Percentiles rank a stretch among this genome's conserved stretches.
These are phyloP conservation scores for Pelecanus crispus DNA, from an alignment of 2,113 vertebrate species.

Conservation along the genomic window DNA sequence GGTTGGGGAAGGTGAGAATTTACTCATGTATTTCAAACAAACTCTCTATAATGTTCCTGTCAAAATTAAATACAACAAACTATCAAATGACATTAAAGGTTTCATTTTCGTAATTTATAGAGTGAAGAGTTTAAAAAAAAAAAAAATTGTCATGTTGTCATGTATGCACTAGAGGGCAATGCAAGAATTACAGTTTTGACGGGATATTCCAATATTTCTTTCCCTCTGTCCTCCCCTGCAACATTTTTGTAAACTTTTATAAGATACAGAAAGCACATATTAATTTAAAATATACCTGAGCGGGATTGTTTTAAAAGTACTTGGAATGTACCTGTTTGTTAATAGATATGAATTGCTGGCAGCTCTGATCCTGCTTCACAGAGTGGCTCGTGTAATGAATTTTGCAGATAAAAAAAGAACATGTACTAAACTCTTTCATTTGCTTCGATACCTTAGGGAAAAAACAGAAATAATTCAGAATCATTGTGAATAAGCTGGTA, in stretches of 20 bases:
- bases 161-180: conserved; percentile 75
- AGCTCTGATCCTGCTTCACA: not conserved
- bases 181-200: conserved; percentile 53
- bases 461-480: conserved; percentile 35
- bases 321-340: conserved; percentile 50
- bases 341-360: conserved; percentile 43
- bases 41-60: not conserved
- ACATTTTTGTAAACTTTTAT: not conserved
- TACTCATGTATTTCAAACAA: not conserved
- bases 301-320: conserved; percentile 53
- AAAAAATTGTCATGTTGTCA: not conserved
- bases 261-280: conserved; percentile 23
- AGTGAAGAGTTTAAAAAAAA: not conserved
- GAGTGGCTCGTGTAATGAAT: conserved; percentile 1
- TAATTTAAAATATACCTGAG: conserved; percentile 60
- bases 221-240: not conserved
- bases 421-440: conserved; percentile 26
- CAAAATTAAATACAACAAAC: conserved; percentile 22
- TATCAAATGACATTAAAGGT: conserved; percentile 22
- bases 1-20: not conserved
- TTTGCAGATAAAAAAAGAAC: conserved; percentile 22
- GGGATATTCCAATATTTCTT: not conserved
- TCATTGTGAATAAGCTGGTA: conserved; percentile 16
- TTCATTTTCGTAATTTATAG: not conserved
- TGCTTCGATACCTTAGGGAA: not conserved